Evolutionary conservation across 2,888 invertebrate species (phyloP).

Genomic region (Atherix ibis): DNA sequence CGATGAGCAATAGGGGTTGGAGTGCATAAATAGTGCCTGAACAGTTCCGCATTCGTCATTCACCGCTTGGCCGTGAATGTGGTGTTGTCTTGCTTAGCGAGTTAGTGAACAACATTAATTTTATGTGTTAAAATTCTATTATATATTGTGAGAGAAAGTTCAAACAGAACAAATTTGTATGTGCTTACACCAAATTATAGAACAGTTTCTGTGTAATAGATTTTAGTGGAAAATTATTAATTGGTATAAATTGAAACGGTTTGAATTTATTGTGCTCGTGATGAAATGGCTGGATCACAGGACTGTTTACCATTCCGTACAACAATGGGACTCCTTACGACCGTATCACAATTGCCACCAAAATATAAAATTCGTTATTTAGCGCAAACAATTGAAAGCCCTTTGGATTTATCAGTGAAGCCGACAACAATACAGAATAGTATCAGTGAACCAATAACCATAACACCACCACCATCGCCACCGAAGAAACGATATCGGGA

Average conservation of each 20-base stretch:
- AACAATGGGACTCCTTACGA: conserved; percentile 26
- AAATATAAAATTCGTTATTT: conserved; percentile 33
- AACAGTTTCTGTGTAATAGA: no score
- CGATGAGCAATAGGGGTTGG: conserved; percentile 1
- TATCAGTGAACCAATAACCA: conserved; percentile 24
- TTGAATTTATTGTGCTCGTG: no score
- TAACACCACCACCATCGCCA: conserved; percentile 65
- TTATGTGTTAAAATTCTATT: neutral
- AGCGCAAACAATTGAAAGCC: conserved; percentile 31
- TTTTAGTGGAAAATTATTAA: no score
- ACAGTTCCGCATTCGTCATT: conserved; percentile 25
- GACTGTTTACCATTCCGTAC: conserved; percentile 7
- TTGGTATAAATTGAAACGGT: no score
- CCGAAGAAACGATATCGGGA: conserved; percentile 33
- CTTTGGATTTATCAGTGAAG: conserved; percentile 63
- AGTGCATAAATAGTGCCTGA: conserved; percentile 7
- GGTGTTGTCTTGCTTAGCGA: conserved; percentile 7
- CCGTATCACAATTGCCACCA: conserved; percentile 30
- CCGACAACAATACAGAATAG: conserved; percentile 10
- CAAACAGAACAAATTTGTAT: no score
- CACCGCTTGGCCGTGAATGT: conserved; percentile 26
- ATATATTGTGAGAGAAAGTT: no score
- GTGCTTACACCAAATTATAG: no score
- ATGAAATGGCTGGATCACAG: conserved; percentile 11
- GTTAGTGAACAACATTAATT: conserved; percentile 2